Evolutionary conservation across 1,140 invertebrate genomes (phyloP), one percentile per base, ranked within the genome.

Genomic region (Archivesica marissinica): DNA sequence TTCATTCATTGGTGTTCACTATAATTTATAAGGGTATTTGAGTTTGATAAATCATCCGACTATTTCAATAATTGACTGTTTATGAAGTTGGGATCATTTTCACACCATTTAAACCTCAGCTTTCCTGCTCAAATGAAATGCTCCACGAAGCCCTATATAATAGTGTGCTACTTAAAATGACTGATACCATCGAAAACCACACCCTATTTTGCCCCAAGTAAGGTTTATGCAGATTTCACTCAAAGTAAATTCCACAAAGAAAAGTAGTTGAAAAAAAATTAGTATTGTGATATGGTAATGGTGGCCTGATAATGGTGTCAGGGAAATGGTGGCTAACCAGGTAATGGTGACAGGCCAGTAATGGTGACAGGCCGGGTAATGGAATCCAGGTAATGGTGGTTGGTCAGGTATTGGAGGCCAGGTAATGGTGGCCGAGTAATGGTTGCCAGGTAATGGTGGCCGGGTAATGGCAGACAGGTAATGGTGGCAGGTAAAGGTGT

Each of bases 31-130:
- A 47, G 33, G 68, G 39, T 3, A 41, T 72, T 72, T 50, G 13
- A 72, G 39, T 47, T 47, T 72, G 68, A 72, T 72, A 52, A 72
- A 72, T 72, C 25, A 47, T 72, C 68, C 50, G 68, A 72, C 68
- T 44, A 72, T 9, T 41, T 47, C 41, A 2, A 28, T 72, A 72
- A 72, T 72, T 44, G 68, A 72, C 68, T 72, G 68, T 50, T 50
- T 52, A 44, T 47, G 68, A 25, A 72, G 41, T 72, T 47, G 50
- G n/a, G 41, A 72, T 72, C 68, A 72, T 72, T 72, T 72, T 50
- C 68, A 72, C 23, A 28, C 41, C 17, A 72, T 72, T 72, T 52
- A 72, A 33, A 33, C 68, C 15, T 28, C 2, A 23, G 15, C 23
- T 15, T 30, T 50, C 68, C 7, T 72, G 68, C 41, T 72, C 41